A percentile compares a stretch with the other conserved stretches of the same genome.
These are phyloP conservation scores for Otis tarda DNA, from an alignment of 2,113 vertebrate species.

Conservation along the genomic window DNA sequence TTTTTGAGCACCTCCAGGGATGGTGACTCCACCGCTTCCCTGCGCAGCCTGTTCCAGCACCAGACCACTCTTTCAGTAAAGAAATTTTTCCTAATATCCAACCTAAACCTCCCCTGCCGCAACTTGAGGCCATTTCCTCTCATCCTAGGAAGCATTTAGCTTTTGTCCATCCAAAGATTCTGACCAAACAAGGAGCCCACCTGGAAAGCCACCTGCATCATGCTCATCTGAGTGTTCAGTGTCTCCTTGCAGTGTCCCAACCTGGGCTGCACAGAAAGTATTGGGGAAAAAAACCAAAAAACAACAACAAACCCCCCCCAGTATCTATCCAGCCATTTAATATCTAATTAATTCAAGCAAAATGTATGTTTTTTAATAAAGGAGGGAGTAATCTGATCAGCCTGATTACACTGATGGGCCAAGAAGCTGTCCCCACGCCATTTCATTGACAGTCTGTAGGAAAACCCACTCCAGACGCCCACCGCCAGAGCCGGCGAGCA, in stretches of 20 bases:
- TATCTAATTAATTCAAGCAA: neutral
- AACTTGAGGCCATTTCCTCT: too few relatives aligned
- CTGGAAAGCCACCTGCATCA: neutral
- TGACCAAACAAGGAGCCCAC: neutral
- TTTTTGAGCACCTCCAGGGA: too few relatives aligned
- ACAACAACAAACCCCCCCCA: too few relatives aligned
- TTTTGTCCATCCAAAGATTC: neutral
- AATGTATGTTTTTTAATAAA: neutral
- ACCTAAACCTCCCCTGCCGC: too few relatives aligned
- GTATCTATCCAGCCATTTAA: neutral
- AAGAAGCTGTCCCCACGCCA: neutral
- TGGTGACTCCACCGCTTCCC: too few relatives aligned
- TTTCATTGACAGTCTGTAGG: neutral
- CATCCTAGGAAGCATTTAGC: neutral
- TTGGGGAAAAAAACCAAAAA: too few relatives aligned
- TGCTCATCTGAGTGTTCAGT: neutral
- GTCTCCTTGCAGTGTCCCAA: neutral
- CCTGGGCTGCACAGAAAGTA: neutral
- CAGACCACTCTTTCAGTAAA: too few relatives aligned
- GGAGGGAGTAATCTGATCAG: neutral
- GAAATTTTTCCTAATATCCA: too few relatives aligned
- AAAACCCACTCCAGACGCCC: neutral
- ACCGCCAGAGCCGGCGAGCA: neutral
- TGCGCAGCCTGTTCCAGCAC: too few relatives aligned
- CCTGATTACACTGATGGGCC: neutral